Evolutionary conservation across 2,888 invertebrate species (phyloP), one percentile per base, ranked within the genome.

Genomic region (Anoplius nigerrimus): DNA sequence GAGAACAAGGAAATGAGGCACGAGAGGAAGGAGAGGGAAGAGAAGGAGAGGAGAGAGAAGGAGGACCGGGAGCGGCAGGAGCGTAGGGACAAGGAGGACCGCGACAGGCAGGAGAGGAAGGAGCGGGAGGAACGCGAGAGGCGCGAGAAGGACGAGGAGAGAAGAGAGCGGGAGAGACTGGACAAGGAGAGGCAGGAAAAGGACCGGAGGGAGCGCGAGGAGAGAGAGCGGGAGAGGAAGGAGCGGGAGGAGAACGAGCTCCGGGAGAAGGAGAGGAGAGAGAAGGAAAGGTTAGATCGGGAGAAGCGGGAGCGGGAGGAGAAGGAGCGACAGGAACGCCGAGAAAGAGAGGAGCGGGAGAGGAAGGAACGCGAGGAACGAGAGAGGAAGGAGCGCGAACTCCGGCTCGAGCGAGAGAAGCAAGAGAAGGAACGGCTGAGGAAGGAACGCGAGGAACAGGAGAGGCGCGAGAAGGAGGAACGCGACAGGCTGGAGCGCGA

Each of bases 381-480:
- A 71, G 82, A 86, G 66, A 75, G 84, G 72, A 80, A 78, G 77
- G 82, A 84, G 67, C 75, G 83, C 65, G 72, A 76, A 66, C 79
- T 85, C 69, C 72, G 83, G 74, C 5, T 71, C 56, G 80, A 85
- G 69, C 82, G 82, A 22, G 85, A 85, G 57, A 84, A 88, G 66
- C 84, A 86, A 59, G 84, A 89, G 71, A 82, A 86, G 65, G 86
- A 89, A 72, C 80, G 86, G 24, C 81, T 80, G 48, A 86, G 87
- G 68, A 81, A 91, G 80, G 85, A 88, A 70, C 82, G 85, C 11
- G 87, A 89, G 42, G 87, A 86, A 51, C 84, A 80, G 62, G 87
- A 88, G 62, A 80, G 81, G 54, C 80, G 84, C 2, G 86, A 83
- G 57, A 84, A 75, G 65, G 91, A 91, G 78, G 90, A 91, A 75